Evolutionary conservation across 1,140 invertebrate genomes (phyloP).

Genomic region (Pseudoatta argentina): DNA sequence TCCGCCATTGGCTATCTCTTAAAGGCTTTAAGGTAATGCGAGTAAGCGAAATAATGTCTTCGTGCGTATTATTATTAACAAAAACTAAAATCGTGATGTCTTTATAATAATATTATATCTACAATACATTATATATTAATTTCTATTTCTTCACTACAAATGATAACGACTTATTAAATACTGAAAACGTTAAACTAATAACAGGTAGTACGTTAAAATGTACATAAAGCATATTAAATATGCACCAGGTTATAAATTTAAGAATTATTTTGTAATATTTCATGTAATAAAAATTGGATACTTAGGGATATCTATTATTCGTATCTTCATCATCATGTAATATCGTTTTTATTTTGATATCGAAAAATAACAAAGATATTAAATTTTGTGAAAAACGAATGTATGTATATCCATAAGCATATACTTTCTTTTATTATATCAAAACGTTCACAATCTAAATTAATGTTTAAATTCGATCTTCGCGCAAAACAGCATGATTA

Average conservation of each 20-base stretch:
- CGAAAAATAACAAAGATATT: background rate
- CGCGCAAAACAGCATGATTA: background rate
- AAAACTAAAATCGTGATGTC: background rate
- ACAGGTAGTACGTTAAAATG: background rate
- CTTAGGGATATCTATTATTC: background rate
- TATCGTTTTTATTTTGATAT: background rate
- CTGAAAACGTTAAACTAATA: background rate
- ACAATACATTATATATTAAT: background rate
- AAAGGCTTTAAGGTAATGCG: slow-evolving; percentile 8
- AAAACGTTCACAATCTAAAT: background rate
- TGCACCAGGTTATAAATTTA: background rate
- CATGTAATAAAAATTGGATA: background rate
- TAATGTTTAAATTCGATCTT: background rate
- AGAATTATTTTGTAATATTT: background rate
- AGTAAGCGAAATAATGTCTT: slow-evolving; percentile 14
- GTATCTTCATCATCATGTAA: background rate
- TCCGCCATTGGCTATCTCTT: background rate
- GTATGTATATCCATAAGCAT: background rate
- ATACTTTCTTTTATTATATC: background rate
- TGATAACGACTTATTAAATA: background rate
- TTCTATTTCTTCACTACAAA: background rate
- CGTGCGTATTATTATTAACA: background rate
- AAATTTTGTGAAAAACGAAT: background rate
- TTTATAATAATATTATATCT: background rate
- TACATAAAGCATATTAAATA: background rate